Evolutionary conservation across 2,888 invertebrate genomes (phyloP), one percentile per base, ranked within the genome.

Genomic region (Amphipyra tragopoginis): DNA sequence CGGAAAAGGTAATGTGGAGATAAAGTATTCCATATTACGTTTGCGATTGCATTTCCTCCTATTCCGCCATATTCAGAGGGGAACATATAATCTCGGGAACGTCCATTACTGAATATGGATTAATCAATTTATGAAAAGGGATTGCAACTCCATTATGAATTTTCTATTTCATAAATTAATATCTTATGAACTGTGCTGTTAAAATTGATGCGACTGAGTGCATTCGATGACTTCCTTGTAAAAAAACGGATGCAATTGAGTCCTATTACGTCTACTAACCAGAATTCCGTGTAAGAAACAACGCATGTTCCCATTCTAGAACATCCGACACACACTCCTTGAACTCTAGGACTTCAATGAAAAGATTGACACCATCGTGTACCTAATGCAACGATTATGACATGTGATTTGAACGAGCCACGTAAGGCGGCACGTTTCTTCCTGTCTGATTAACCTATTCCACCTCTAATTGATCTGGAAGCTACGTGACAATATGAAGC

Each of bases 321-420:
- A 74, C 56, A 56, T 54, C 50, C 40, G 56, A 54, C 39, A 14
- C 45, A 49, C 39, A 14, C 26, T 26, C 61, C 50, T 56, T 71
- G 58, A 48, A 56, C 42, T 63, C 57, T 15, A 68, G 42, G 47
- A 49, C 40, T 53, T 55, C 50, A 77, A 77, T 71, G 66, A 68
- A 56, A 72, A 79, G 55, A 66, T 69, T 70, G 54, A 71, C 58
- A 75, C 54, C 34, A 72, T 51, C 21, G 21, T 43, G 56, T 70
- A 48, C 52, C 21, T 66, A 56, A 39, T 43, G 52, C 65, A 49
- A 52, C 39, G 40, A 55, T 69, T 72, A 62, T n/a, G 38, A 47
- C 56, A 15, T 61, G 60, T 65, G 49, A 59, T 59, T 72, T 47
- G 34, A 29, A 44, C 47, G 36, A 7, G 51, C 14, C 55, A 43